These are phyloP conservation scores for Pyxicephalus adspersus DNA, from an alignment of 2,113 vertebrate species.

Conservation along the genomic window DNA sequence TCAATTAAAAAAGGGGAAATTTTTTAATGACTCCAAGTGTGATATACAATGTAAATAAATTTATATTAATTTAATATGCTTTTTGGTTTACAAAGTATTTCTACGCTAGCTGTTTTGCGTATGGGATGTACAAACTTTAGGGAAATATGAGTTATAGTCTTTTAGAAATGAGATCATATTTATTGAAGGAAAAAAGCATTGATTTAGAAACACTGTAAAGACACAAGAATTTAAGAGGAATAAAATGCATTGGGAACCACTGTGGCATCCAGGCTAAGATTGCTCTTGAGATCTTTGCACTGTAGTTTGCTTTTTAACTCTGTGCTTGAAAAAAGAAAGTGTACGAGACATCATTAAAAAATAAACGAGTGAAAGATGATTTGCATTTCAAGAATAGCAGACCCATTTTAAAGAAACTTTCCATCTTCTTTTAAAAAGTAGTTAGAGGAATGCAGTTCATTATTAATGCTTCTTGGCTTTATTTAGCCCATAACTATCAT, in stretches of 20 bases:
- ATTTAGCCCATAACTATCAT: conserved; percentile 79
- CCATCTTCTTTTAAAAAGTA: conserved; percentile 62
- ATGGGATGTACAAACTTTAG: background rate
- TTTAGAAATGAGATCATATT: background rate
- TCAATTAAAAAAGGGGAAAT: too few species aligned
- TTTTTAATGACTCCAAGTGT: too few species aligned
- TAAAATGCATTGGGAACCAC: conserved; percentile 22
- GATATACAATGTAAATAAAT: too few species aligned
- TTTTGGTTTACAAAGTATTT: too few species aligned
- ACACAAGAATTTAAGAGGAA: conserved; percentile 19
- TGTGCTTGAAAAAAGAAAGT: conserved; percentile 57
- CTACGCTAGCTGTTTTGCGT: background rate
- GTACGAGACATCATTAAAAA: conserved; percentile 64
- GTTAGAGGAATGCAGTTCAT: conserved; percentile 67
- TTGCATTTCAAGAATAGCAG: conserved; percentile 70
- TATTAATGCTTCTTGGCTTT: conserved; percentile 75
- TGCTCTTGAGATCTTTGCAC: conserved; percentile 35
- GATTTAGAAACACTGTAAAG: conserved; percentile 30
- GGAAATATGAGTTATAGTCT: background rate
- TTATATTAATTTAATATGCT: too few species aligned
- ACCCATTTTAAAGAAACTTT: conserved; percentile 63
- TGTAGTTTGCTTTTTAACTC: conserved; percentile 44
- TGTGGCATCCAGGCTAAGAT: conserved; percentile 45
- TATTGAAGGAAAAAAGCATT: conserved; percentile 2
- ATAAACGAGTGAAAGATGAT: conserved; percentile 69